Base-by-base conservation (phyloP, 2,113 vertebrate species). In the Cyprinodon brontotheroides region DNA sequence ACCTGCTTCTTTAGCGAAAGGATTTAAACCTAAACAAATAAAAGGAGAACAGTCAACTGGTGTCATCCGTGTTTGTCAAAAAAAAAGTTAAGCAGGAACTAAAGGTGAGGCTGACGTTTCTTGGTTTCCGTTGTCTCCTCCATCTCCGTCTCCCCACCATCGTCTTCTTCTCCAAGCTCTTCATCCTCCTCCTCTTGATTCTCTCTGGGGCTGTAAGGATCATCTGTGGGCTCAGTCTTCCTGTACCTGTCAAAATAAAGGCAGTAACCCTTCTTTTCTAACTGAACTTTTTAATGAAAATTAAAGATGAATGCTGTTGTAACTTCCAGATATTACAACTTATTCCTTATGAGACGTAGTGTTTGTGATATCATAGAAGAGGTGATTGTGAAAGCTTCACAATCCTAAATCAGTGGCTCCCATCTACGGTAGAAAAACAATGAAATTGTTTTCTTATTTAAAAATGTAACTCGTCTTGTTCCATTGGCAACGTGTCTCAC, bases 11-110 rank as follows among this genome's bases (percentile, higher is more conserved):
- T 92, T 96, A 72, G 89, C 91, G 73, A 96, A 95, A 0, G 88
- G 88, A 86, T 94, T 96, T 36, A 92, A 43, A 70, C 92, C 97
- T 97, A 82, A 15, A 61, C 20, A 1, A 66, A 20, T 36, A 0
- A 5, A 15, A 12, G 2, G 0, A 22, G 3, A 37, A 40, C n/a
- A 1, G n/a, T 80, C 12, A 69, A 43, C 67, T 36, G 20, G 12
- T 10, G 3, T 20, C n/a, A 12, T 0, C 9, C 5, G 22, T 20
- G 68, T 20, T 43, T 13, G 14, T 0, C 15, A 20, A 63, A 3
- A 36, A 47, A 6, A 22, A 1, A 5, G n/a, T 29, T 29, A 20
- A 13, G 8, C 5, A 48, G 39, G 7, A 45, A 41, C 48, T 22
- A 14, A 65, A 1, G 3, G 0, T 1, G 4, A 53, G 53, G 86